A percentile compares a stretch with the other conserved stretches of the same genome.
These are phyloP conservation scores for Leptobrachium ailaonicum DNA, from an alignment of 2,113 vertebrate genomes.

Conservation along the genomic window DNA sequence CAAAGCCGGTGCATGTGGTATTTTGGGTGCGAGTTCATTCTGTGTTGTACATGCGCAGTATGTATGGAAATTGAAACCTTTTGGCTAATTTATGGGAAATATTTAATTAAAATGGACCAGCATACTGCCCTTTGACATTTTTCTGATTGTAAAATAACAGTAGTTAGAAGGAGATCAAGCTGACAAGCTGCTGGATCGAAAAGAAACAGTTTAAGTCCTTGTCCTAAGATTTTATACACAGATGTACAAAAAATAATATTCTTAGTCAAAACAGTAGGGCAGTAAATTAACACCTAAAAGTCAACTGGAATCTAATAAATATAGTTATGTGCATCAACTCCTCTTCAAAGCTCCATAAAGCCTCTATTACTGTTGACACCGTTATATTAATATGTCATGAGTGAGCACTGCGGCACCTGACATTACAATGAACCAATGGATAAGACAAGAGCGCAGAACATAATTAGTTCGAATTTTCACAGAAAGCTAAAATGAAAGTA, in stretches of 20 bases:
- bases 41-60: too few relatives aligned
- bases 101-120: slow-evolving; percentile 24
- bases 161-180: neutral
- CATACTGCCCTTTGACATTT: slow-evolving; percentile 14
- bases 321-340: slow-evolving; percentile 38
- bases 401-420: slow-evolving; percentile 30
- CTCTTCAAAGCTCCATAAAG: slow-evolving; percentile 40
- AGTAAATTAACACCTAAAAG: slow-evolving; percentile 46
- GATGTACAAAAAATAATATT: slow-evolving; percentile 38
- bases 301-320: slow-evolving; percentile 41
- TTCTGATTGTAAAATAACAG: slow-evolving; percentile 11
- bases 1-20: too few relatives aligned
- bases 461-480: slow-evolving; percentile 32
- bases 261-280: slow-evolving; percentile 38
- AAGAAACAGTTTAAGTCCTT: neutral
- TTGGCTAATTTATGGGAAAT: slow-evolving; percentile 1
- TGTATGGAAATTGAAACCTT: neutral
- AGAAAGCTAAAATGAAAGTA: slow-evolving; percentile 16
- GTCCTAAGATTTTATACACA: slow-evolving; percentile 23
- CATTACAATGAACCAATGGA: slow-evolving; percentile 26
- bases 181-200: slow-evolving; percentile 1
- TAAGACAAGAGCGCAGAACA: slow-evolving; percentile 21
- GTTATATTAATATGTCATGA: slow-evolving; percentile 44
- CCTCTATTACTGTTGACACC: slow-evolving; percentile 44
- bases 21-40: too few relatives aligned